These are phyloP conservation scores for Notiomystis cincta DNA, from an alignment of 2,113 vertebrate genomes.

Conservation along the genomic window DNA sequence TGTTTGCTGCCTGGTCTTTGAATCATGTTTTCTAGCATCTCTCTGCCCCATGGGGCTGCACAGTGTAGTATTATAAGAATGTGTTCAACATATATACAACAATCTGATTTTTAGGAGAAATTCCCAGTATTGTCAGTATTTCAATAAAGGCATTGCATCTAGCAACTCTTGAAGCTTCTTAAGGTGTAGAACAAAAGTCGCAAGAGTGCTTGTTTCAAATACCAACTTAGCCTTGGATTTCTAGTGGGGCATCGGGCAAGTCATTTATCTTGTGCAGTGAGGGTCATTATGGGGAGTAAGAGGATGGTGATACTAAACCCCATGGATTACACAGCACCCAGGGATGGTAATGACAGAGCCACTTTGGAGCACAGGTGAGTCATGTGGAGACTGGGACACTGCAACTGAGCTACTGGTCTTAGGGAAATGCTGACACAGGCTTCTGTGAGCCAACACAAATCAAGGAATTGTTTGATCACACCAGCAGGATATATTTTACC, in stretches of 20 bases:
- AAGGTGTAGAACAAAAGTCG: neutral
- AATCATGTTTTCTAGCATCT: neutral
- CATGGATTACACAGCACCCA: neutral
- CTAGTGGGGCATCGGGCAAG: neutral
- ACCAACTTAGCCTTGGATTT: neutral
- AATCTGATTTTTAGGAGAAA: neutral
- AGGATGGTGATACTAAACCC: neutral
- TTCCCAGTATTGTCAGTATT: neutral
- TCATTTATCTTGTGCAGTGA: neutral
- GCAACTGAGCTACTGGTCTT: neutral
- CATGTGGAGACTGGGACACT: neutral
- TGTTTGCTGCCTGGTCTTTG: neutral
- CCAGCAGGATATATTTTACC: neutral
- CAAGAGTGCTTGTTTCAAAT: neutral
- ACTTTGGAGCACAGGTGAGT: neutral
- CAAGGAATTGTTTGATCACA: neutral
- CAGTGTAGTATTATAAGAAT: neutral
- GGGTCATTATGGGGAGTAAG: neutral
- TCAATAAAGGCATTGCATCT: neutral
- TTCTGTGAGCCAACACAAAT: neutral
- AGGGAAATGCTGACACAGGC: neutral
- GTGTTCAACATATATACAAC: neutral
- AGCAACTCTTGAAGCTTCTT: neutral
- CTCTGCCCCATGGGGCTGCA: fast-evolving
- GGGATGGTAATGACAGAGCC: neutral